Evolutionary conservation across 2,113 vertebrate genomes (phyloP).

Genomic region (Urocynchramus pylzowi): DNA sequence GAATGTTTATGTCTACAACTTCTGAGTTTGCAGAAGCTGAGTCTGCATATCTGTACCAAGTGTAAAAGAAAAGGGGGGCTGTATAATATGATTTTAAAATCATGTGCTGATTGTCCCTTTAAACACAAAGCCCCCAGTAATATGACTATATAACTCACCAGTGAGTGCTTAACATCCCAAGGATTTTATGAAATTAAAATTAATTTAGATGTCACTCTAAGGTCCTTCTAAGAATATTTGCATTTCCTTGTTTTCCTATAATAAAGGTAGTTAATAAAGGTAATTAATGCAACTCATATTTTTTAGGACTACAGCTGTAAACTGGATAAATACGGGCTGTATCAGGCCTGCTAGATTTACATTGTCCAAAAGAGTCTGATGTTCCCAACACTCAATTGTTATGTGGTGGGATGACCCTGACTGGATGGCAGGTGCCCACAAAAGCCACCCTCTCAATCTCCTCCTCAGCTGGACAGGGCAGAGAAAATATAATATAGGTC

Average conservation of each 20-base stretch:
- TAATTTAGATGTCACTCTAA: neutral
- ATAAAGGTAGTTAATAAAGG: constrained; percentile 37
- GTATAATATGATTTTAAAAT: neutral
- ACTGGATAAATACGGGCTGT: neutral
- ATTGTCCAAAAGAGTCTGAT: neutral
- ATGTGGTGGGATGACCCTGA: neutral
- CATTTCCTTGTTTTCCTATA: constrained; percentile 22
- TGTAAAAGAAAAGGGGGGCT: neutral
- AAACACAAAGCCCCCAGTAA: neutral
- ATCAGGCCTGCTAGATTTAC: neutral
- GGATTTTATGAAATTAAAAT: neutral
- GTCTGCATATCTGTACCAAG: neutral
- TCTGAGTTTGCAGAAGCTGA: neutral
- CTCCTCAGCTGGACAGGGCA: neutral
- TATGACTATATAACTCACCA: neutral
- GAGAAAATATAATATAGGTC: neutral
- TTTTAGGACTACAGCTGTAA: neutral
- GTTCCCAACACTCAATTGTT: neutral
- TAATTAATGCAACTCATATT: constrained; percentile 13
- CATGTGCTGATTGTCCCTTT: neutral
- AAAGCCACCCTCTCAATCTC: neutral
- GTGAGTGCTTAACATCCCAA: neutral
- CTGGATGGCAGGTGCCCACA: neutral
- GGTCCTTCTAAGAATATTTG: neutral
- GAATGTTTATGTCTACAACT: neutral